These are phyloP conservation scores for Leucozona laternaria DNA, from an alignment of 2,888 invertebrate genomes.

Conservation along the genomic window DNA sequence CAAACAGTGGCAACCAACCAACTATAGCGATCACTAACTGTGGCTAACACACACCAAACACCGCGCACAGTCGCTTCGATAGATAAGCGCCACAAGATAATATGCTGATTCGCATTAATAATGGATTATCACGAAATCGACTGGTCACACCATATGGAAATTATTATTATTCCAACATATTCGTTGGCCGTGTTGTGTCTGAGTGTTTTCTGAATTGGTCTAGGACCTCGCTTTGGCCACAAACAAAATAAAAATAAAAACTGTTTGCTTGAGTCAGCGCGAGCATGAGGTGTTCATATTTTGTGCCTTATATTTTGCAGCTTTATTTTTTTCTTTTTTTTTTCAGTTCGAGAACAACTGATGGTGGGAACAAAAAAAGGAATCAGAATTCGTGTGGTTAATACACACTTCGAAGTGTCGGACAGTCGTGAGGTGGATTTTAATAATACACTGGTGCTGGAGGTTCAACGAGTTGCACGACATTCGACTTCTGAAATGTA, in stretches of 20 bases:
- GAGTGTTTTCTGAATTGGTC: slow-evolving; percentile 46
- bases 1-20: slow-evolving; percentile 23
- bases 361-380: slow-evolving; percentile 18
- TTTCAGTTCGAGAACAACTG: slow-evolving; percentile 27
- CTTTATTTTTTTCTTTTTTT: slow-evolving; percentile 39
- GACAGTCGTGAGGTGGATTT: slow-evolving; percentile 74
- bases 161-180: slow-evolving; percentile 75
- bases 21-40: slow-evolving; percentile 66
- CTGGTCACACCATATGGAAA: slow-evolving; percentile 78
- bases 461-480: slow-evolving; percentile 69
- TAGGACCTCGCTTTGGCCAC: slow-evolving; percentile 39
- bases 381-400: slow-evolving; percentile 72
- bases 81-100: slow-evolving; percentile 80
- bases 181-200: slow-evolving; percentile 46
- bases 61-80: slow-evolving; percentile 25
- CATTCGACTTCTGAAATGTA: slow-evolving; percentile 55
- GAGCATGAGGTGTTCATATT: slow-evolving; percentile 65
- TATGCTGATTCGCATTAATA: slow-evolving; percentile 84
- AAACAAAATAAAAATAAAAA: slow-evolving; percentile 1
- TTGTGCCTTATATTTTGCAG: slow-evolving; percentile 65
- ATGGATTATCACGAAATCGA: slow-evolving; percentile 84
- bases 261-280: slow-evolving; percentile 30
- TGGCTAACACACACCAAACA: slow-evolving; percentile 34
- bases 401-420: slow-evolving; percentile 75
- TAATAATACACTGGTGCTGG: slow-evolving; percentile 64